Evolutionary conservation across 2,888 invertebrate genomes (phyloP), one percentile per base, ranked within the genome.

Genomic region (Ferrisia virgata): DNA sequence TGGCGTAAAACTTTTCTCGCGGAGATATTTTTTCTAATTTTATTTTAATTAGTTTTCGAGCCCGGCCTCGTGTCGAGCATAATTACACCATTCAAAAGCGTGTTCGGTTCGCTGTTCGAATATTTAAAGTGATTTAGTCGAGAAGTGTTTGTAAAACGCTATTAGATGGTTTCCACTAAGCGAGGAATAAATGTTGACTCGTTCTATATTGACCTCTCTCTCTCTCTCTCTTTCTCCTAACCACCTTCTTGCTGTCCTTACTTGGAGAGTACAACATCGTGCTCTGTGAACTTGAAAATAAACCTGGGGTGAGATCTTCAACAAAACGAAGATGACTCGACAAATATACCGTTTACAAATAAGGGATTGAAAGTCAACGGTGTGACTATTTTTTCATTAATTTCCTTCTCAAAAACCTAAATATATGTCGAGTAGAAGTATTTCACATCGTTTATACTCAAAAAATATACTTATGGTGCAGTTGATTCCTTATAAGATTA

Each of bases 11-110:
- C 0, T 28, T 64, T 64, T 6, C 2, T 3, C 72, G 36, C 6
- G 5, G 72, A 33, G 36, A 76, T 31, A 36, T 76, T 76, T 76
- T 76, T 76, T 64, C 64, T 76, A 76, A 76, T 76, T 76, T 76
- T 36, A 76, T 36, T 76, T 76, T 76, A 76, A 76, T 76, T 76
- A 76, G 72, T 76, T 76, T 76, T 76, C 72, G 36, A 33, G 72
- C 18, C 36, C 36, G 64, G 58, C 25, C 2, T 18, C 43, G 43
- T 58, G 18, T 58, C 1, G 25, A 0, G 64, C 13, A 64, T 64
- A 64, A 64, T 64, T 64, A 64, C 25, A 28, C 28, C 13, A 28
- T 64, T 28, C 64, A 28, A 64, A 28, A 25, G 28, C 25, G 64
- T 64, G 28, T 28, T 58, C 58, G 22, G 11, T 58, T 47, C 47